Base-by-base conservation (phyloP, 2,113 vertebrate genomes). In the Willisornis vidua region DNA sequence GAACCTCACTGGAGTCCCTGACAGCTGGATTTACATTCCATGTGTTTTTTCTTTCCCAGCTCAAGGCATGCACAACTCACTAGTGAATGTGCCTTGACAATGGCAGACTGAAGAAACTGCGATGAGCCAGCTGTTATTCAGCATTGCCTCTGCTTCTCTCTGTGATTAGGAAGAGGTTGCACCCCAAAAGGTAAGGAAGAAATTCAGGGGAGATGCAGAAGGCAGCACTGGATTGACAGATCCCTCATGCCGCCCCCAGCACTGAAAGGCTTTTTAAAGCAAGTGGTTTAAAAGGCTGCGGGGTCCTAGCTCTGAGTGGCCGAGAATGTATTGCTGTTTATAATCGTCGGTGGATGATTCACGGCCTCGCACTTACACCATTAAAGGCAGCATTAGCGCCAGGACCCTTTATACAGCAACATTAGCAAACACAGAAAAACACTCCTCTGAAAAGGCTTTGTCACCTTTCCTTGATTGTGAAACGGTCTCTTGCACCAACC, bases 391-490 rank as follows among this genome's bases (percentile, higher is more conserved):
- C 94, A 95, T 96, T 93, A 93, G 81, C 85, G 72, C 89, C 84
- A 39, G 87, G 84, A 54, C 43, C 91, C 96, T 67, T 78, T 79
- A 76, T 68, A 37, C 94, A 95, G 90, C 70, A 84, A 84, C 68
- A 72, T 93, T 89, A 97, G 93, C 2, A 23, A 96, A 92, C 7
- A 29, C 87, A 94, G 82, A 92, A 92, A 95, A 95, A 95, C 83
- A 93, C 57, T 94, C 73, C 91, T 94, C 95, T 90, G 89, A 93
- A 97, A 97, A 89, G 93, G 86, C 75, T 92, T 81, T 97, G 97
- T 97, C 97, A 96, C 95, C 93, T 96, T 97, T 70, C 85, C 95
- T 89, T 58, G 77, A 77, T 92, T 19, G 35, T 85, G 87, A 95
- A 97, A 95, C 7, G 17, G 92, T 67, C 96, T 96, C 92, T 96